These are phyloP conservation scores for Rambutsinella grinnellia DNA, from an alignment of 2,888 invertebrate genomes.

Conservation along the genomic window DNA sequence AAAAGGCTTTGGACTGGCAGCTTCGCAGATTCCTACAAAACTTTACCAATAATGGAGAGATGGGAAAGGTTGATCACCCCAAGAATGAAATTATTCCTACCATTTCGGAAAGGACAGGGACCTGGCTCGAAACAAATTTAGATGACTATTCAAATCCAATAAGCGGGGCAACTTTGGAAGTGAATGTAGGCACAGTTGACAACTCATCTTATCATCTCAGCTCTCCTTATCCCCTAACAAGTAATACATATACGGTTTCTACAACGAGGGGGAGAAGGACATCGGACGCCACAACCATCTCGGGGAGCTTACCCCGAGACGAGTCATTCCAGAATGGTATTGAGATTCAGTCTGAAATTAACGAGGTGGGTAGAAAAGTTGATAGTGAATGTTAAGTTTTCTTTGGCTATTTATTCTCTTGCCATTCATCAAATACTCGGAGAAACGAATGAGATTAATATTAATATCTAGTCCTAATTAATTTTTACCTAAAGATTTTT, in stretches of 20 bases:
- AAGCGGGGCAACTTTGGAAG: constrained; percentile 40
- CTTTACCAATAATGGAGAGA: constrained; percentile 47
- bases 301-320: constrained; percentile 56
- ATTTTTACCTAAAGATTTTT: too few species aligned
- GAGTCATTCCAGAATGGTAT: constrained; percentile 51
- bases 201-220: constrained; percentile 38
- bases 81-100: too few species aligned
- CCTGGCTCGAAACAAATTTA: too few species aligned
- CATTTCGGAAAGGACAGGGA: too few species aligned
- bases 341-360: constrained; percentile 48
- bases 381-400: too few species aligned
- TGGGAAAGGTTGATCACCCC: too few species aligned
- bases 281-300: constrained; percentile 57
- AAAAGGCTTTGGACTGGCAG: constrained; percentile 53
- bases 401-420: too few species aligned
- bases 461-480: too few species aligned
- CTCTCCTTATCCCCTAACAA: constrained; percentile 39
- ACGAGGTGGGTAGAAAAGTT: too few species aligned
- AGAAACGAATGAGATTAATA: too few species aligned
- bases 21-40: constrained; percentile 46
- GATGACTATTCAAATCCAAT: too few species aligned
- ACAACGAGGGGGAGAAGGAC: constrained; percentile 48
- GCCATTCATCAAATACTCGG: too few species aligned
- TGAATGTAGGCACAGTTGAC: constrained; percentile 32
- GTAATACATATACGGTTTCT: constrained; percentile 36